Evolutionary conservation across 2,888 invertebrate species (phyloP).

Genomic region (Plusia festucae): DNA sequence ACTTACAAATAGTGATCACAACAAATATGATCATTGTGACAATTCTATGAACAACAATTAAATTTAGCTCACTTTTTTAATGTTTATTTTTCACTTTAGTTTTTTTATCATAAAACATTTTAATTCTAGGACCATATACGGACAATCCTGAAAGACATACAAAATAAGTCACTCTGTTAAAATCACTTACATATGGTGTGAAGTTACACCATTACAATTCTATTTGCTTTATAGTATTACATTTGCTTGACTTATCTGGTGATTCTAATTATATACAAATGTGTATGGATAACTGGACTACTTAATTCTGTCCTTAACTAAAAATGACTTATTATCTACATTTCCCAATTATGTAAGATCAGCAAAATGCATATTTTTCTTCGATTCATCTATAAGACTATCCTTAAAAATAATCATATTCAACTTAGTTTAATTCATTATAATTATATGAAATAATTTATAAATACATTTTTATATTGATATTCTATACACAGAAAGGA

Average conservation of each 20-base stretch:
- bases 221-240: neutral
- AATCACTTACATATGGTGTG: neutral
- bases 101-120: neutral
- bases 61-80: neutral
- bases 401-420: neutral
- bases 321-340: no score
- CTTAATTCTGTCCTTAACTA: neutral
- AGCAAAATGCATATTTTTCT: no score
- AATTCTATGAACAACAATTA: neutral
- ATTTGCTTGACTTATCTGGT: neutral
- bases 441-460: neutral
- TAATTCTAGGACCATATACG: neutral
- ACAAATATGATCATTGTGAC: neutral
- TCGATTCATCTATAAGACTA: no score
- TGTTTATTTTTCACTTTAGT: neutral
- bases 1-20: slow-evolving; percentile 4
- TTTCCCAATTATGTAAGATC: no score
- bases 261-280: neutral
- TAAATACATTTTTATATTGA: no score
- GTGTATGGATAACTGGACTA: neutral
- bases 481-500: no score
- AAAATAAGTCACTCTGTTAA: slow-evolving; percentile 1
- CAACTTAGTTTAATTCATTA: neutral
- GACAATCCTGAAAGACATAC: neutral
- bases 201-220: neutral